Evolutionary conservation across 1,140 invertebrate species (phyloP), one percentile per base, ranked within the genome.

Genomic region (Drosophila nasuta): DNA sequence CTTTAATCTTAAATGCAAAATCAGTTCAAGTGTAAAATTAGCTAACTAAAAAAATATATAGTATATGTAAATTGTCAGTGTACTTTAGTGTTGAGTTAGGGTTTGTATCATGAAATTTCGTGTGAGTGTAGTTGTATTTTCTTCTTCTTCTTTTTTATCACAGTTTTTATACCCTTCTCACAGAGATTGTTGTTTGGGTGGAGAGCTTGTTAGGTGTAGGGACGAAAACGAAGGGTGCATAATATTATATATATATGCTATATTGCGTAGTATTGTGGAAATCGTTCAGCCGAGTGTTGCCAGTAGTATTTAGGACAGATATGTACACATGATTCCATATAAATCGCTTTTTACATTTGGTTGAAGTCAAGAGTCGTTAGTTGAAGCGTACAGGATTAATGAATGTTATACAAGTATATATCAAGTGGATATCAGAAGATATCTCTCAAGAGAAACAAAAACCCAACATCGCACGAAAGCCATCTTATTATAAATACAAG

Each of bases 161-260:
- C 54, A 87, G 83, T 87, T 87, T 83, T 87, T 87, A 87, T 87
- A 87, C 83, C 83, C 83, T 87, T 87, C 83, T 82, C 76, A 86
- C 64, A 75, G 56, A 60, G 25, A n/a, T 11, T 15, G 30, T 57
- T 43, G 57, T 66, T 41, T 41, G 30, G 20, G 28, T 58, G 41
- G 35, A 20, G 13, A 10, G 52, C 15, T 33, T 33, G 52, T 57
- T 8, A 15, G 25, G 56, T 52, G 28, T 33, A 10, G 13, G 52
- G 33, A n/a, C 49, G 5, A 52, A 0, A 45, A 46, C 52, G 28
- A 35, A 25, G 48, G 35, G 17, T 60, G 2, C 15, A 52, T 11
- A 2, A 28, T 45, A 20, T 52, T 11, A 70, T 30, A 62, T 17
- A 62, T 3, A 41, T 41, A 41, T 10, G 38, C 10, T 8, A 41